phyloP scores from a whole-genome alignment of 2,113 vertebrate genomes.

The Okapia johnstoni region DNA sequence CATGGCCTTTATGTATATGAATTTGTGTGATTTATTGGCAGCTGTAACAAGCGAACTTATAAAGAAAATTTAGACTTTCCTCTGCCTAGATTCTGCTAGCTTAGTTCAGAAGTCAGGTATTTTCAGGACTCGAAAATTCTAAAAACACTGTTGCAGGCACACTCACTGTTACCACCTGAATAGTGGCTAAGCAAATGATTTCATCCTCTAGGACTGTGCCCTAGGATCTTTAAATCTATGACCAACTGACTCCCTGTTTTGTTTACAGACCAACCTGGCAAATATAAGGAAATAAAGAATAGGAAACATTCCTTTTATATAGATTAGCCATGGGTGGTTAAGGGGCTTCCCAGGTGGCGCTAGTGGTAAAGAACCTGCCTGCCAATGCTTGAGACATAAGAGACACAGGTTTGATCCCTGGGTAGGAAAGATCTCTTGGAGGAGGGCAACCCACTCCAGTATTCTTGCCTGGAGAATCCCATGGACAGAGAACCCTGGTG shows the following conservation, averaged over 20 bases:
- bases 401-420: not conserved
- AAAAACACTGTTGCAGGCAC: not conserved
- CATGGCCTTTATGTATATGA: not conserved
- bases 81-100: not conserved
- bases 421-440: not conserved
- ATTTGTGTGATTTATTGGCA: not conserved
- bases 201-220: not conserved
- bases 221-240: not conserved
- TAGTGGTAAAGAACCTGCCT: not conserved
- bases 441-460: not conserved
- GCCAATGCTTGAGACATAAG: not conserved
- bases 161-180: not conserved
- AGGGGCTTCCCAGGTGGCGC: not conserved
- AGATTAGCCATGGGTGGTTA: not conserved
- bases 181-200: not conserved
- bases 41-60: not conserved
- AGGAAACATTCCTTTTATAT: not conserved
- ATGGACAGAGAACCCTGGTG: not conserved
- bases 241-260: not conserved
- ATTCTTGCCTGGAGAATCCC: not conserved
- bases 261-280: not conserved
- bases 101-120: not conserved
- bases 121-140: not conserved
- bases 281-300: slow-evolving; percentile 9
- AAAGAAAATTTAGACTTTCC: not conserved